A percentile compares a stretch with the other conserved stretches of the same genome.
phyloP scores from a whole-genome alignment of 2,888 invertebrate genomes.

The Glyphotaelius pellucidus region DNA sequence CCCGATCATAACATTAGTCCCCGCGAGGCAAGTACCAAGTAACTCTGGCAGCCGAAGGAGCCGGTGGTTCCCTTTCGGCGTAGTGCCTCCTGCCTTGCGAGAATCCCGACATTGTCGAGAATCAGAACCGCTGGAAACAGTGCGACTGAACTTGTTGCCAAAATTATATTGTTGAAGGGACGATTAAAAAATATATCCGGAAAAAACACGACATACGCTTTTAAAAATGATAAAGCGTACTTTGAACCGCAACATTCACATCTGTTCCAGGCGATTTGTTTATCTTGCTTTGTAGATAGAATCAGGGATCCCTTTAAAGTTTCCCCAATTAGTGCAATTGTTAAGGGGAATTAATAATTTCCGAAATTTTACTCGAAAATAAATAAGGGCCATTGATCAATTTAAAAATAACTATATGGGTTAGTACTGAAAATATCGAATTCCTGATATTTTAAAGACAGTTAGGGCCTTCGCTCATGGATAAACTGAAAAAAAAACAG shows the following conservation, averaged over 20 bases:
- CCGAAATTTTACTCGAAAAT: no score
- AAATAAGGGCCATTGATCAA: no score
- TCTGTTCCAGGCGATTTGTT: neutral
- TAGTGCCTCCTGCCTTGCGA: neutral
- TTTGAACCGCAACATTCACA: neutral
- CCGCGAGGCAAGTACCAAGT: neutral
- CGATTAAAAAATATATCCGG: neutral
- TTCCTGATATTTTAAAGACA: no score
- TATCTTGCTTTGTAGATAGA: neutral
- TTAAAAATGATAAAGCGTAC: neutral
- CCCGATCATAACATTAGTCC: constrained; percentile 8
- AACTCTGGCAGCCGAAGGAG: neutral
- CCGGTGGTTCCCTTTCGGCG: neutral
- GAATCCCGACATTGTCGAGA: neutral
- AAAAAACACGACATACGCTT: neutral
- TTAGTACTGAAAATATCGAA: no score
- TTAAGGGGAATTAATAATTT: no score
- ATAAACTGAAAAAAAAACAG: no score
- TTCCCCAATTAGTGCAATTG: no score
- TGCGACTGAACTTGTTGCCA: constrained; percentile 12
- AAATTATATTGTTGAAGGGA: neutral
- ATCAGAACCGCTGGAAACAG: neutral
- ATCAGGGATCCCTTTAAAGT: no score
- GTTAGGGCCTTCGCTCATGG: no score
- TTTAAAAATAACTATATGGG: no score